phyloP scores from a whole-genome alignment of 1,140 invertebrate species.

The Leucophenga varia region DNA sequence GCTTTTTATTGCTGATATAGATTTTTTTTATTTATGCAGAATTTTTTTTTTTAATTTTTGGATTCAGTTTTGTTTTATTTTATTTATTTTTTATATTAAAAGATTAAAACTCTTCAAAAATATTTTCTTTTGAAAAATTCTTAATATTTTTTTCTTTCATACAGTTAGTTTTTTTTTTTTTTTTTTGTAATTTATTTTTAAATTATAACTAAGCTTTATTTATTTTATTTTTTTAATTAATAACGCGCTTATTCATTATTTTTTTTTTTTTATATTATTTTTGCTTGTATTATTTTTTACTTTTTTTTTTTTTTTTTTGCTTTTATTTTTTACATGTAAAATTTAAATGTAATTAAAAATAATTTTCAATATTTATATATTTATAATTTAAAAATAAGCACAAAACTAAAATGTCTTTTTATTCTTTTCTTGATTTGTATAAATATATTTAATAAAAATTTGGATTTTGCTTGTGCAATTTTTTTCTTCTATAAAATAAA shows the following conservation, averaged over 20 bases:
- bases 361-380: too few relatives aligned
- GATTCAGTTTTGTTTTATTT: slow-evolving; percentile 3
- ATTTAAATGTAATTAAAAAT: too few relatives aligned
- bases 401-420: too few relatives aligned
- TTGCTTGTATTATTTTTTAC: neutral
- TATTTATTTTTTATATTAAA: slow-evolving; percentile 1
- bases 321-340: too few relatives aligned
- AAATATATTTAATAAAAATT: too few relatives aligned
- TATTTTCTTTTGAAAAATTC: slow-evolving; percentile 1
- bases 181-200: slow-evolving; percentile 2
- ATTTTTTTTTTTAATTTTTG: neutral
- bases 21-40: slow-evolving; percentile 14
- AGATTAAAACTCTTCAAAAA: slow-evolving; percentile 4
- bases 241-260: slow-evolving; percentile 1
- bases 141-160: slow-evolving; percentile 1
- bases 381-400: too few relatives aligned
- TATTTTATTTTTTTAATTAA: slow-evolving; percentile 1
- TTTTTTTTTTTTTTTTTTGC: neutral
- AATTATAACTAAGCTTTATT: neutral
- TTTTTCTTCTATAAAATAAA: too few relatives aligned
- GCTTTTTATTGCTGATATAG: slow-evolving; percentile 53
- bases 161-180: slow-evolving; percentile 3
- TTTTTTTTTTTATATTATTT: too few relatives aligned
- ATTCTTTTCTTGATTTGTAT: too few relatives aligned
- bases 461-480: too few relatives aligned